Conservation (phyloP, 2,797 vertebrate species). For the Pristis pectinata region DNA sequence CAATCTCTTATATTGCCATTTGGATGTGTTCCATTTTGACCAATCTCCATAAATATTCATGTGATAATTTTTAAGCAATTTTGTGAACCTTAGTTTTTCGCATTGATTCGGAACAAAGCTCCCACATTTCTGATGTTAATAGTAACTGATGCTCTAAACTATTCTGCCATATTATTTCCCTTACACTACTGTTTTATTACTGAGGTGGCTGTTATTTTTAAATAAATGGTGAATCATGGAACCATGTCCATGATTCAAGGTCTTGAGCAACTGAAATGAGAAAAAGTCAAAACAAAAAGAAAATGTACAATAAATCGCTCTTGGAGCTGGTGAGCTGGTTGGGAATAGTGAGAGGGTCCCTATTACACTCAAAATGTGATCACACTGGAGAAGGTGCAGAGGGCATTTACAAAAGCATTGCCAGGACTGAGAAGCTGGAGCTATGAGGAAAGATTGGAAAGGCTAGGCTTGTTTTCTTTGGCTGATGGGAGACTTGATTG, state of each 20-base stretch:
- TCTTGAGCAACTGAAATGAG: not conserved
- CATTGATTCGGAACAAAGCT: not conserved
- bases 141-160: not conserved
- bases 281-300: not conserved
- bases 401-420: no score
- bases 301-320: not conserved
- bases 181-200: no score
- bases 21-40: not conserved
- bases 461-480: no score
- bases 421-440: no score
- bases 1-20: not conserved
- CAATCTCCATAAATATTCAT: not conserved
- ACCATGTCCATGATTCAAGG: not conserved
- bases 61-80: not conserved
- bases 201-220: not conserved
- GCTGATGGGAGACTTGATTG: no score
- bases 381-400: no score
- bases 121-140: not conserved
- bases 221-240: not conserved
- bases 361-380: not conserved
- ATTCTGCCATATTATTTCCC: not conserved
- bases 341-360: not conserved
- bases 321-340: not conserved
- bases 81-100: not conserved
- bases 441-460: no score